Evolutionary conservation across 2,888 invertebrate genomes (phyloP), one percentile per base, ranked within the genome.

Genomic region (Subacronicta megacephala): DNA sequence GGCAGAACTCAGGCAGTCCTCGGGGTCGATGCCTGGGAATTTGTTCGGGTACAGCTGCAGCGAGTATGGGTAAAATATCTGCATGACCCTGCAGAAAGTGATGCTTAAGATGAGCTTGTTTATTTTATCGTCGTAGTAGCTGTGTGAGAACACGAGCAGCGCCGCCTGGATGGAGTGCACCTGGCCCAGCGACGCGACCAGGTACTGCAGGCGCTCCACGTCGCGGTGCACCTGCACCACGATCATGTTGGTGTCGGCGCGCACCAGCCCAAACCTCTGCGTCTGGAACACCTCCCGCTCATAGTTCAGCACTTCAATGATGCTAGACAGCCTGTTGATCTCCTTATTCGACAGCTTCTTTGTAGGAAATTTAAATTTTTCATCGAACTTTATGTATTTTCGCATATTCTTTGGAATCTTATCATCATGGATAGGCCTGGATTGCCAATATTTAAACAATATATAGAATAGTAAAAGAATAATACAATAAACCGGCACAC

Each of bases 101-200:
- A 90, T 80, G 47, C 70, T 75, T 10, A 49, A 52, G 10, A 88
- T 64, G 20, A 88, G 65, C 1, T 36, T 55, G 53, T 85, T 78
- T 1, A 88, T 72, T 0, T 31, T 6, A 0, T 76, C 77, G 37
- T 84, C 78, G 55, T 80, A 84, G 71, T 72, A 82, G 65, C 80
- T 78, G 65, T 88, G 89, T 2, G 89, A 89, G 69, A 89, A 82
- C n/a, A 89, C 61, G 1, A 89, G 43, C 20, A 89, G 52, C 1
- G 62, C 70, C 2, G 62, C 58, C 2, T 76, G 57, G 44, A 89
- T 82, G 63, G 66, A 43, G 3, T 40, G 67, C n/a, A 85, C 84
- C 29, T 74, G 76, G 1, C 76, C 77, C 37, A 89, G 78, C 0
- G 87, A 77, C n/a, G 66, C 42, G 43, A 88, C 61, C 6, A 88